Evolutionary conservation across 2,113 vertebrate species (phyloP).

Genomic region (Nannobrachium achirus): DNA sequence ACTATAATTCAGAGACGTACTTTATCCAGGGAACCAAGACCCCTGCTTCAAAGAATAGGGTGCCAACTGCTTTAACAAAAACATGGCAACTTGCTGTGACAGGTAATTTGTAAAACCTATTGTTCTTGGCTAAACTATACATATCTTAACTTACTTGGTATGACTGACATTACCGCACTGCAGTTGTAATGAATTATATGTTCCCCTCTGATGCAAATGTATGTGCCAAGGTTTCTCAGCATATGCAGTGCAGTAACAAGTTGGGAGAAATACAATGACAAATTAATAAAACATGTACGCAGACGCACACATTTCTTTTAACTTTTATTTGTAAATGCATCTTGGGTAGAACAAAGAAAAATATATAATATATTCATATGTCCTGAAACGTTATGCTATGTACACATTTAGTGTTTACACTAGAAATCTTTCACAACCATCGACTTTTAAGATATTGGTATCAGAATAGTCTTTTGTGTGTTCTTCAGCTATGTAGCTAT

Average conservation of each 20-base stretch:
- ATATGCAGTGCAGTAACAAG: no score
- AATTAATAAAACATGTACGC: conserved; percentile 4
- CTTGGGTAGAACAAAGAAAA: conserved; percentile 90
- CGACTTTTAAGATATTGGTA: conserved; percentile 81
- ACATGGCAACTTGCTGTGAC: no score
- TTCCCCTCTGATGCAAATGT: no score
- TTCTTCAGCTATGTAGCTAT: conserved; percentile 83
- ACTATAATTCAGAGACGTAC: no score
- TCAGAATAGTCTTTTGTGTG: conserved; percentile 82
- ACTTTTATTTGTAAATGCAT: conserved; percentile 97
- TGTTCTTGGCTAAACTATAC: no score
- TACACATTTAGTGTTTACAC: conserved; percentile 70
- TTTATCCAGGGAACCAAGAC: no score
- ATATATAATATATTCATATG: conserved; percentile 77
- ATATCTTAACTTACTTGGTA: no score
- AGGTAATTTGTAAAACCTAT: no score
- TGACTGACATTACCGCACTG: no score
- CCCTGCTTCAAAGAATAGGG: no score
- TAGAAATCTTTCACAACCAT: conserved; percentile 68
- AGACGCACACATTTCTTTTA: conserved; percentile 72
- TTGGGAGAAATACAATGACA: neutral
- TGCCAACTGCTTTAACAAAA: neutral
- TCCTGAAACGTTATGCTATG: conserved; percentile 71
- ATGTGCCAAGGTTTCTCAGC: no score
- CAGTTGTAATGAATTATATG: no score